Conservation (phyloP, 1,140 invertebrate species). For the Cydia strobilella region DNA sequence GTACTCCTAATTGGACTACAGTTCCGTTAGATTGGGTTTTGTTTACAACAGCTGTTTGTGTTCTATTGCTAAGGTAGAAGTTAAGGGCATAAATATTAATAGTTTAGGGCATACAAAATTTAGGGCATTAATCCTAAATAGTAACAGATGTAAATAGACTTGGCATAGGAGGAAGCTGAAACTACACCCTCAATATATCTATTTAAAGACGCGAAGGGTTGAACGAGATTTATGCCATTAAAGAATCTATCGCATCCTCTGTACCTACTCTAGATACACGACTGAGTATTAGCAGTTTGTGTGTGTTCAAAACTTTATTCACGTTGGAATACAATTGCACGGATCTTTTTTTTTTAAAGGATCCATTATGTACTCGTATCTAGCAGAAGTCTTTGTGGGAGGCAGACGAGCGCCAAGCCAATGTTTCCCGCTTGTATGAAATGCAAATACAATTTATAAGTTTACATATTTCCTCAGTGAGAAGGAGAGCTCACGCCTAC, state of each 20-base stretch:
- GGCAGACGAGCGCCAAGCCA: slow-evolving; percentile 54
- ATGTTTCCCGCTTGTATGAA: slow-evolving; percentile 73
- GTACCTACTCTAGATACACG: too few relatives aligned
- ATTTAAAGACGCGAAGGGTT: not conserved
- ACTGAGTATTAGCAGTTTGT: too few relatives aligned
- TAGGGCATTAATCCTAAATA: too few relatives aligned
- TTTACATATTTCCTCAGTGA: slow-evolving; percentile 73
- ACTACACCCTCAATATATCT: not conserved
- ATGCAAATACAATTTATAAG: slow-evolving; percentile 79
- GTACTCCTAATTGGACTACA: too few relatives aligned
- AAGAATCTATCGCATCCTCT: not conserved
- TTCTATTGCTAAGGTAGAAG: too few relatives aligned
- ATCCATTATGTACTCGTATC: slow-evolving; percentile 37
- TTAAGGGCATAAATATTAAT: too few relatives aligned
- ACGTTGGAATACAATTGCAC: not conserved
- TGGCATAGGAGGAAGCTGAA: not conserved
- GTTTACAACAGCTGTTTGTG: too few relatives aligned
- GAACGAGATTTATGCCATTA: slow-evolving; percentile 1
- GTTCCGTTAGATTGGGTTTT: too few relatives aligned
- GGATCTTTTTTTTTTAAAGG: slow-evolving; percentile 20
- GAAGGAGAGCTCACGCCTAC: slow-evolving; percentile 64
- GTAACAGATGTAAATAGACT: not conserved
- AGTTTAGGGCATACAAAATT: too few relatives aligned
- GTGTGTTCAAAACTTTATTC: not conserved
- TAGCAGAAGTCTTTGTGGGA: slow-evolving; percentile 49